A percentile compares a stretch with the other conserved stretches of the same genome.
These are phyloP conservation scores for Idris sp. DNA, from an alignment of 1,140 invertebrate species.

Conservation along the genomic window DNA sequence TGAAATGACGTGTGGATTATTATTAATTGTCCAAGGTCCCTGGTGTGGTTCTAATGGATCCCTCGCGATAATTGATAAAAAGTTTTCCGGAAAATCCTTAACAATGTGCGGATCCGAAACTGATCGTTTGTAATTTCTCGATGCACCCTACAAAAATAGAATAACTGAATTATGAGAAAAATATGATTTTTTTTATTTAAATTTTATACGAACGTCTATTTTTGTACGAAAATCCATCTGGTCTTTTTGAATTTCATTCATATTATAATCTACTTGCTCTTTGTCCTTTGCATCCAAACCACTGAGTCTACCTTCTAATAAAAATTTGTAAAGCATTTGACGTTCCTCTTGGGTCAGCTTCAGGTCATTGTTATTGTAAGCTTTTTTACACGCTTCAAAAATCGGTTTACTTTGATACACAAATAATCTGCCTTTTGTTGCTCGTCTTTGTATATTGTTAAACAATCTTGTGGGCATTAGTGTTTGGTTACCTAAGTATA, in stretches of 20 bases:
- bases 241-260: conserved; percentile 74
- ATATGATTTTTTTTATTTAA: neutral
- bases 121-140: conserved; percentile 82
- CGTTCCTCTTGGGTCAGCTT: conserved; percentile 83
- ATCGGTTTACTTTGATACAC: conserved; percentile 85
- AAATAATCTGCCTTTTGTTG: conserved; percentile 81
- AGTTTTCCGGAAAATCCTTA: conserved; percentile 85
- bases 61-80: conserved; percentile 83
- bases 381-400: conserved; percentile 83
- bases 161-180: neutral
- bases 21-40: conserved; percentile 88
- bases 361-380: conserved; percentile 77
- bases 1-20: conserved; percentile 85
- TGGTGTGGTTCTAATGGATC: conserved; percentile 81
- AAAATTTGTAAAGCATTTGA: conserved; percentile 86
- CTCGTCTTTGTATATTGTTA: conserved; percentile 85
- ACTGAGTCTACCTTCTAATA: conserved; percentile 84
- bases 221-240: conserved; percentile 81
- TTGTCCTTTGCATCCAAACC: conserved; percentile 53
- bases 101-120: conserved; percentile 83
- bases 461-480: conserved; percentile 88
- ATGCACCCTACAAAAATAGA: conserved; percentile 76
- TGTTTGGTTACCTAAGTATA: conserved; percentile 89
- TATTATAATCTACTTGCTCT: conserved; percentile 17
- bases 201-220: conserved; percentile 74